Conservation (phyloP, 2,113 vertebrate genomes). For the Protomyctophum bolini region DNA sequence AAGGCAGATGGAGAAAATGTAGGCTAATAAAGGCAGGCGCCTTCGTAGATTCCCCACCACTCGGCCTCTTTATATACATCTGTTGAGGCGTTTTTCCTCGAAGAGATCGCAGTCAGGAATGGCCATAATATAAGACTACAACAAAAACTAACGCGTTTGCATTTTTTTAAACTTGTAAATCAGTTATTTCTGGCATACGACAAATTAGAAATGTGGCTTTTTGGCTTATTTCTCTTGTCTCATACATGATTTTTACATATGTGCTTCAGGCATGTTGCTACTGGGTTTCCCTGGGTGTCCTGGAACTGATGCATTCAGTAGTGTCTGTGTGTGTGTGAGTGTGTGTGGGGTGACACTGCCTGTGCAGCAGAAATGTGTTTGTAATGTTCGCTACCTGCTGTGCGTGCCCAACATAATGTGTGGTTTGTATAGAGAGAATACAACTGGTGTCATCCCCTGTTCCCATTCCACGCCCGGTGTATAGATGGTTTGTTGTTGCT, state of each 20-base stretch:
- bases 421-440: neutral
- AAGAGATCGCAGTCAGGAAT: no score
- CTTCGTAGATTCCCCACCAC: neutral
- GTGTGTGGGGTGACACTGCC: conserved; percentile 21
- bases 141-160: no score
- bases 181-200: neutral
- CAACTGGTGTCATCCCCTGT: conserved; percentile 3
- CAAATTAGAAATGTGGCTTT: no score
- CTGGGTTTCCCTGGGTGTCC: conserved; percentile 24
- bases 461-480: conserved; percentile 29
- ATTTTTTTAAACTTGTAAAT: conserved; percentile 6
- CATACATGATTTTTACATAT: conserved; percentile 17
- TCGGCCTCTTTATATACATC: neutral
- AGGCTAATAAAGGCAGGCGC: no score
- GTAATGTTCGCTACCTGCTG: no score
- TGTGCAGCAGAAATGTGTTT: conserved; percentile 8
- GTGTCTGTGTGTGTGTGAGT: neutral
- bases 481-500: conserved; percentile 9
- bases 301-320: conserved; percentile 13
- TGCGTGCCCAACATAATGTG: neutral
- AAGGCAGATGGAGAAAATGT: no score
- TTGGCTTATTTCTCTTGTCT: neutral
- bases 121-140: no score
- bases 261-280: neutral
- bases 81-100: neutral